Evolutionary conservation across 2,888 invertebrate species (phyloP).

Genomic region (Conistra vaccinii): DNA sequence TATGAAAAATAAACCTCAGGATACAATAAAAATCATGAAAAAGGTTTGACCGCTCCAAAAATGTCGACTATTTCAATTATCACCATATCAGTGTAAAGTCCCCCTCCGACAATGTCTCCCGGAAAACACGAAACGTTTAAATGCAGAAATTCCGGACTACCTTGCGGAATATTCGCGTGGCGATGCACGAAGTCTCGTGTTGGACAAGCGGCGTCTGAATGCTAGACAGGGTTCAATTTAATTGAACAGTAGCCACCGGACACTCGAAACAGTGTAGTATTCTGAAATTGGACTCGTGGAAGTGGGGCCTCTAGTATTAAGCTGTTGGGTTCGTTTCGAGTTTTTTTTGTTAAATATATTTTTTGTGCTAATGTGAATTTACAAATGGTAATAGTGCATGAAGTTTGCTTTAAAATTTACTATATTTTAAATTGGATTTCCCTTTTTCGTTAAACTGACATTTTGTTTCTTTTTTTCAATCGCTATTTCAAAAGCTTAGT

Average conservation of each 20-base stretch:
- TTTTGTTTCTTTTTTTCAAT: not conserved
- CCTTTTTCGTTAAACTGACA: not conserved
- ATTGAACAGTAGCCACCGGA: conserved; percentile 69
- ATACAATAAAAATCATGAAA: too few species aligned
- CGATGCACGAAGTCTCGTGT: conserved; percentile 57
- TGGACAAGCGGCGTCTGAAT: conserved; percentile 56
- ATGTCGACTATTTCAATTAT: conserved; percentile 46
- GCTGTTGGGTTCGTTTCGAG: conserved; percentile 10
- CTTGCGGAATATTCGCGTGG: conserved; percentile 57
- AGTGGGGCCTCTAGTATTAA: conserved; percentile 30
- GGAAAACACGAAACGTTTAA: conserved; percentile 39
- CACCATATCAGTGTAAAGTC: conserved; percentile 31
- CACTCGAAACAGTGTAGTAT: conserved; percentile 68
- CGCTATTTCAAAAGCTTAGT: not conserved
- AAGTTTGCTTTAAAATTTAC: not conserved
- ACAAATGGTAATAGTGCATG: not conserved
- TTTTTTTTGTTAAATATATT: not conserved
- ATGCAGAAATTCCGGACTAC: conserved; percentile 59
- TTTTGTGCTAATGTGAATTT: conserved; percentile 8
- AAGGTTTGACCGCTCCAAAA: not conserved
- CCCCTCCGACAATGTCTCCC: conserved; percentile 2
- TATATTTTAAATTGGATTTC: not conserved
- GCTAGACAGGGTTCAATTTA: conserved; percentile 71
- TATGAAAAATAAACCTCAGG: not conserved
- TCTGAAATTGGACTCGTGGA: conserved; percentile 66